Evolutionary conservation across 2,888 invertebrate genomes (phyloP).

Genomic region (Hydropsyche betteni): DNA sequence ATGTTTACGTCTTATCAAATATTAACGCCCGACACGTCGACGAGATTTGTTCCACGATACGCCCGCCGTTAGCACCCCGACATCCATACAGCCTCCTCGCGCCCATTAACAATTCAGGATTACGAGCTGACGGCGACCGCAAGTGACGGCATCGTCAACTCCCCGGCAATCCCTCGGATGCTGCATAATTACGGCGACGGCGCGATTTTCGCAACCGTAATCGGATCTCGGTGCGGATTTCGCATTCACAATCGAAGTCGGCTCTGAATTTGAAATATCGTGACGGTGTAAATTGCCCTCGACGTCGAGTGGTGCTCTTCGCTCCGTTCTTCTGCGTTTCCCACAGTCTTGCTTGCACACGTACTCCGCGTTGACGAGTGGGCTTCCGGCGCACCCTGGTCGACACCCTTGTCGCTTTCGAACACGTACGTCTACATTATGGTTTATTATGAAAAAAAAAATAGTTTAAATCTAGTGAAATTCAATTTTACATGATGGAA

Average conservation of each 20-base stretch:
- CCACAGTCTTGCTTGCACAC: background rate
- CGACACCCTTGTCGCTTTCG: too few species aligned
- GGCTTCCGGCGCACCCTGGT: too few species aligned
- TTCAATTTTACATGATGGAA: too few species aligned
- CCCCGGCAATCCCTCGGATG: constrained; percentile 10
- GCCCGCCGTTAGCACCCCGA: constrained; percentile 13
- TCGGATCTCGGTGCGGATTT: background rate
- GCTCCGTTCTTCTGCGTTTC: background rate
- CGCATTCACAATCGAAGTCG: too few species aligned
- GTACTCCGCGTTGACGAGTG: background rate
- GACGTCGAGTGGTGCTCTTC: constrained; percentile 26
- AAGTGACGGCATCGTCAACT: constrained; percentile 37
- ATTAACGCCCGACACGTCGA: constrained; percentile 9
- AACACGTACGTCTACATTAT: too few species aligned
- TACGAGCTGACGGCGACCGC: constrained; percentile 36
- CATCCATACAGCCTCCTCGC: background rate
- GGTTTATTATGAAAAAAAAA: background rate
- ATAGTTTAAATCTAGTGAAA: too few species aligned
- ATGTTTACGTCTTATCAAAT: constrained; percentile 1
- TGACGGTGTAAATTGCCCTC: constrained; percentile 32
- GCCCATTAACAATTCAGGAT: constrained; percentile 38
- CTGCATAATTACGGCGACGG: constrained; percentile 9
- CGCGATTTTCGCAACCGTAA: constrained; percentile 6
- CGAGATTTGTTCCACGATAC: constrained; percentile 32
- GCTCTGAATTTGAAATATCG: constrained; percentile 26